phyloP scores from a whole-genome alignment of 2,888 invertebrate species.

The Atethmia centrago region DNA sequence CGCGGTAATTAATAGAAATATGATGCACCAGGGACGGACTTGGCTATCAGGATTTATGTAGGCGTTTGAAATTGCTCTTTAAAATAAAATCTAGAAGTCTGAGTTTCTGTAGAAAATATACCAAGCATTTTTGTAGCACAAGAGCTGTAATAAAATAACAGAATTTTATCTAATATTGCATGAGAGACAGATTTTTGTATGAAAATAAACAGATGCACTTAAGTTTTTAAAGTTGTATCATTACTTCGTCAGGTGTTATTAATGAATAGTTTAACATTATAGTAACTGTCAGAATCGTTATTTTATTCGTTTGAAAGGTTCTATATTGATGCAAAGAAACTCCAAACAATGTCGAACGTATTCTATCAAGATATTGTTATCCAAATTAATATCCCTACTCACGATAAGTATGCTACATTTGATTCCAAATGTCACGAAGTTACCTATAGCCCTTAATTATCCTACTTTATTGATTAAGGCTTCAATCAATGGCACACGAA shows the following conservation, averaged over 20 bases:
- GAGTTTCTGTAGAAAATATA: not conserved
- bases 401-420: not conserved
- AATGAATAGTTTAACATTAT: not conserved
- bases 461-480: slow-evolving; percentile 29
- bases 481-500: slow-evolving; percentile 42
- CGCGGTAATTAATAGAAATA: slow-evolving; percentile 85
- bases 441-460: not conserved
- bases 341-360: not conserved
- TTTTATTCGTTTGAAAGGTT: not conserved
- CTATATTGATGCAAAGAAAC: not conserved
- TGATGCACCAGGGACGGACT: slow-evolving; percentile 74
- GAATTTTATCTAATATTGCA: not conserved
- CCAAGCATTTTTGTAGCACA: not conserved
- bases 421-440: not conserved
- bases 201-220: not conserved
- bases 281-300: not conserved
- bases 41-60: slow-evolving; percentile 6
- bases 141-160: not conserved
- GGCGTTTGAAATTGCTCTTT: not conserved
- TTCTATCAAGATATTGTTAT: not conserved
- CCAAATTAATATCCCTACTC: not conserved
- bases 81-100: not conserved
- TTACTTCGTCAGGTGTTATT: not conserved
- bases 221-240: not conserved
- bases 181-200: not conserved